Base-by-base conservation (phyloP, 1,140 invertebrate species). In the Lethrus apterus region DNA sequence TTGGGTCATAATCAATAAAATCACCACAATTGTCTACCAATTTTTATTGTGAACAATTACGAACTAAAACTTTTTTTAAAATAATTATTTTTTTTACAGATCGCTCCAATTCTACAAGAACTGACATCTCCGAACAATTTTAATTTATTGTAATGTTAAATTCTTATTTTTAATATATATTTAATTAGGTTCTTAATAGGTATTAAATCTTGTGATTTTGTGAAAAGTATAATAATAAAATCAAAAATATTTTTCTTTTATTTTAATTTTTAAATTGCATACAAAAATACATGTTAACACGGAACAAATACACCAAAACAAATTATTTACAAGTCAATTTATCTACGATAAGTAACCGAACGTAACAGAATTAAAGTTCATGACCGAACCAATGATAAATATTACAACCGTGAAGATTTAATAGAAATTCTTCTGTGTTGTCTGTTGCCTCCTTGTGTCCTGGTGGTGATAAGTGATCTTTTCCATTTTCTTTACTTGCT, bases 401-500 rank as follows among this genome's bases (percentile, higher is more conserved):
- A 56, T 64, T 68, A 55, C 70, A 71, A 49, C 73, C 71, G 53
- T 75, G 72, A 43, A 68, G 70, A 55, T 70, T 67, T 62, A 63
- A 65, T 58, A 72, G 69, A 24, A 75, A 58, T 48, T 62, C 62
- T 57, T 73, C 73, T 3, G 21, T 26, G 29, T 44, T 52, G 21
- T 15, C 23, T 34, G 21, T 26, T 44, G 23, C 14, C 13, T 44
- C 35, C 45, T 48, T 48, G 46, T 44, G 48, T 53, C 46, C 40
- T 53, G 67, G 46, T 45, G 40, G 11, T 41, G 9, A 41, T 29
- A 41, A 11, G 15, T 23, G 10, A 41, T 29, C 10, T 26, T 29
- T 41, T 5, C 7, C 21, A 0, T 23, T 23, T 13, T 41, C 14
- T 2, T 21, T 14, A 26, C 23, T 17, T 29, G 4, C 23, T 11